A percentile compares a stretch with the other conserved stretches of the same genome.
Evolutionary conservation across 2,888 invertebrate genomes (phyloP).

Genomic region (Heterodera filipjevi): DNA sequence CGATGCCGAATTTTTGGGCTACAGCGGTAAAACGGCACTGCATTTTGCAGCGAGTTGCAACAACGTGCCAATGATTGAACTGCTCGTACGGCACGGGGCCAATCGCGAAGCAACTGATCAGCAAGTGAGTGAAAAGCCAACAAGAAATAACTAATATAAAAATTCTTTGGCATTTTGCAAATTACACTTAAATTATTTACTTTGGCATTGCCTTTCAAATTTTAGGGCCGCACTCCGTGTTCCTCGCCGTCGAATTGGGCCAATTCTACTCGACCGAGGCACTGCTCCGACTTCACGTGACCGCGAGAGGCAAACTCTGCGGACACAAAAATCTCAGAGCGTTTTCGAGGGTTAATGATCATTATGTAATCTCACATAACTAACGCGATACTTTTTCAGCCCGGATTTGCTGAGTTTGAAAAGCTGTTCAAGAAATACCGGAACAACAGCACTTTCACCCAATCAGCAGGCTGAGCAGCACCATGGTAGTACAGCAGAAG

Average conservation of each 20-base stretch:
- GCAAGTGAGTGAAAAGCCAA: constrained; percentile 34
- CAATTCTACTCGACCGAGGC: constrained; percentile 23
- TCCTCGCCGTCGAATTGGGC: constrained; percentile 29
- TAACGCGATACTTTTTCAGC: neutral
- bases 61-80: constrained; percentile 89
- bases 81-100: constrained; percentile 84
- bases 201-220: neutral
- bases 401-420: constrained; percentile 7
- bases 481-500: neutral
- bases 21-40: constrained; percentile 79
- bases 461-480: neutral
- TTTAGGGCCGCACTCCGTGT: constrained; percentile 55
- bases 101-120: constrained; percentile 91
- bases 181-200: neutral
- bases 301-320: constrained; percentile 3
- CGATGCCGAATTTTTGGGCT: constrained; percentile 18
- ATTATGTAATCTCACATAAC: neutral
- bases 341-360: neutral
- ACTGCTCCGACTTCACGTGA: constrained; percentile 10
- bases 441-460: constrained; percentile 14
- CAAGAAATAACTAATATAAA: no score
- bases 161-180: no score
- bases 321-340: constrained; percentile 20
- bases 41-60: constrained; percentile 98
- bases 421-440: constrained; percentile 16